Evolutionary conservation across 2,113 vertebrate genomes (phyloP), one percentile per base, ranked within the genome.

Genomic region (Notiomystis cincta): DNA sequence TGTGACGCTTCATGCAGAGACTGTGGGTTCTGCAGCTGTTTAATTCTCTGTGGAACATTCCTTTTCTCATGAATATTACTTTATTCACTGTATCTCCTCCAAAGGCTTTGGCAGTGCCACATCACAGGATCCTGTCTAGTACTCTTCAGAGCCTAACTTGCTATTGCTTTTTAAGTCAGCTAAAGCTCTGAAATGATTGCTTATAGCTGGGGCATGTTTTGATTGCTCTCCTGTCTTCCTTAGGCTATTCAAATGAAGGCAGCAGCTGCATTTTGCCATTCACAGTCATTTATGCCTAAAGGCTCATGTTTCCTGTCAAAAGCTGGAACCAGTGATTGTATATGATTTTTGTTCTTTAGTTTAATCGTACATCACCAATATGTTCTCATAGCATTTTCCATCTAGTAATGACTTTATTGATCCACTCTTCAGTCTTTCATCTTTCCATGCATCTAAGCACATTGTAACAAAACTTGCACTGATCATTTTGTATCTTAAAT

Each of bases 241-340:
- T 51, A 87, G 88, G 93, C 95, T 94, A 82, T 87, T 96, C 62
- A 94, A 94, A 92, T 71, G 67, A 95, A 97, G 73, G 85, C 91
- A 97, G 95, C 89, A 95, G 96, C 91, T 96, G 95, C 94, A 77
- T 87, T 91, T 97, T 94, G 93, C 94, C 82, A 64, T 95, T 95
- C 88, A 89, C 64, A 95, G 85, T 77, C 85, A 78, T 77, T 86
- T 89, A 90, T 82, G 87, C 95, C 96, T 92, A 67, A 86, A 95
- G 95, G 92, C 84, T 96, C 82, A 51, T 95, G 84, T 95, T 96
- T 90, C 77, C 96, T 95, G 95, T 94, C 95, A 96, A 89, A 96
- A 96, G 64, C 89, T 95, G 80, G 89, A 92, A 95, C 22, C 51
- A 60, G 86, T 37, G 70, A 82, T 93, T 95, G 95, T 62, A 79